phyloP scores from a whole-genome alignment of 1,140 invertebrate genomes.

The Lucilia sericata region DNA sequence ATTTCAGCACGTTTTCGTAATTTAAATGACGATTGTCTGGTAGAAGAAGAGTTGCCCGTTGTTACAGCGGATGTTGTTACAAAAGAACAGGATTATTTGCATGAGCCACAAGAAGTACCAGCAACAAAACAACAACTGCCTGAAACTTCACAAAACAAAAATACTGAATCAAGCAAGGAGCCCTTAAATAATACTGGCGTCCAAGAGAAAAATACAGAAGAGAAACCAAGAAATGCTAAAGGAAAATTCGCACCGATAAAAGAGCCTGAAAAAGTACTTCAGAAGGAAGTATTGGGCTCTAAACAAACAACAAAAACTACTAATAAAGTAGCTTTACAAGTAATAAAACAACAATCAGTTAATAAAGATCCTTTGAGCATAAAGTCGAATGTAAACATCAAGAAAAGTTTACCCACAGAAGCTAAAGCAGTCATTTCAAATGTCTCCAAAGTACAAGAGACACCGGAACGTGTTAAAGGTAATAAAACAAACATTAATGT shows the following conservation, averaged over 20 bases:
- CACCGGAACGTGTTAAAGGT: neutral
- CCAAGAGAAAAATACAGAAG: neutral
- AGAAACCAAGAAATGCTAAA: neutral
- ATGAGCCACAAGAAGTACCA: neutral
- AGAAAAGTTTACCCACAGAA: too few relatives aligned
- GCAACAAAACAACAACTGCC: neutral
- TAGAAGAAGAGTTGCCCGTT: neutral
- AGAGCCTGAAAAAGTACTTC: neutral
- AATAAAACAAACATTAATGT: neutral
- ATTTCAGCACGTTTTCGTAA: conserved; percentile 29
- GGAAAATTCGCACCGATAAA: neutral
- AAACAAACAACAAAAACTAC: too few relatives aligned
- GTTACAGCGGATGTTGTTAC: neutral
- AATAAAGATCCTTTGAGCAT: too few relatives aligned
- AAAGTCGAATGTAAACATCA: too few relatives aligned
- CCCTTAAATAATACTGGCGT: neutral
- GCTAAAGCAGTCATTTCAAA: too few relatives aligned
- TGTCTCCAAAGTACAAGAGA: neutral
- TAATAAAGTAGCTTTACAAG: neutral
- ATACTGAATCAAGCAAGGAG: neutral
- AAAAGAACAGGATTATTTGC: neutral
- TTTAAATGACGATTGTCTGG: neutral
- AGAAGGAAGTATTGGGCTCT: neutral
- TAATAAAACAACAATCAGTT: neutral
- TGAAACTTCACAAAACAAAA: neutral